Conservation (phyloP, 1,140 invertebrate genomes). For the Drosophila tristis region DNA sequence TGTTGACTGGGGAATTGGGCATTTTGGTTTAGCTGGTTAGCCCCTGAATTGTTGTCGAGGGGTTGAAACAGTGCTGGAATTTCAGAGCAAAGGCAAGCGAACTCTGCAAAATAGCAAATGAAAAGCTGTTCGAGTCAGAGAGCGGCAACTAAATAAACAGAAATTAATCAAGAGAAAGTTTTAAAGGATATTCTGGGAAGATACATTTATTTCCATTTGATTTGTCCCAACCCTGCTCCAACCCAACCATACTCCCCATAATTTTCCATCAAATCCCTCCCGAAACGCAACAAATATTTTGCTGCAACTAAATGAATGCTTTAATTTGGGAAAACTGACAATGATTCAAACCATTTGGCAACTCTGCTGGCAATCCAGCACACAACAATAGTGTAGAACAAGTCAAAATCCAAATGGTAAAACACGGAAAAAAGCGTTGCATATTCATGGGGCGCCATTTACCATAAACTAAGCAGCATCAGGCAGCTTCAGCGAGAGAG, state of each 20-base stretch:
- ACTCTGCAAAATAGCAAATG: neutral
- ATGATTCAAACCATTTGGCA: conserved; percentile 5
- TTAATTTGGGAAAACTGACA: conserved; percentile 23
- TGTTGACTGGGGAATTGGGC: conserved; percentile 39
- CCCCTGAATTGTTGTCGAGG: conserved; percentile 36
- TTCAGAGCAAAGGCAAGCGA: neutral
- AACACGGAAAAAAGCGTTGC: conserved; percentile 45
- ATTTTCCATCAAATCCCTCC: too few relatives aligned
- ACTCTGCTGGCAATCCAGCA: conserved; percentile 14
- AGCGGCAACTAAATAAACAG: too few relatives aligned
- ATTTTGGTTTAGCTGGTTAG: conserved; percentile 34
- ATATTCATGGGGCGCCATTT: conserved; percentile 67
- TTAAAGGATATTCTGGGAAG: too few relatives aligned
- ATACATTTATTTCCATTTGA: neutral
- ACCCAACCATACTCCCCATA: too few relatives aligned
- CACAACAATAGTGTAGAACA: conserved; percentile 35
- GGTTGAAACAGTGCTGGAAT: conserved; percentile 14
- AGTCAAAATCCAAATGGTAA: conserved; percentile 24
- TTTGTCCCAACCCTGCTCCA: too few relatives aligned
- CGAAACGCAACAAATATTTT: too few relatives aligned
- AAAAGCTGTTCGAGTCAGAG: too few relatives aligned
- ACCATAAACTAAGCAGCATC: conserved; percentile 66
- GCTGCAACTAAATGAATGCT: neutral
- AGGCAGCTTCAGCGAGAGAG: conserved; percentile 21
- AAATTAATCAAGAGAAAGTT: too few relatives aligned